These are phyloP conservation scores for Piliocolobus tephrosceles DNA, from an alignment of 2,113 vertebrate species.

Conservation along the genomic window DNA sequence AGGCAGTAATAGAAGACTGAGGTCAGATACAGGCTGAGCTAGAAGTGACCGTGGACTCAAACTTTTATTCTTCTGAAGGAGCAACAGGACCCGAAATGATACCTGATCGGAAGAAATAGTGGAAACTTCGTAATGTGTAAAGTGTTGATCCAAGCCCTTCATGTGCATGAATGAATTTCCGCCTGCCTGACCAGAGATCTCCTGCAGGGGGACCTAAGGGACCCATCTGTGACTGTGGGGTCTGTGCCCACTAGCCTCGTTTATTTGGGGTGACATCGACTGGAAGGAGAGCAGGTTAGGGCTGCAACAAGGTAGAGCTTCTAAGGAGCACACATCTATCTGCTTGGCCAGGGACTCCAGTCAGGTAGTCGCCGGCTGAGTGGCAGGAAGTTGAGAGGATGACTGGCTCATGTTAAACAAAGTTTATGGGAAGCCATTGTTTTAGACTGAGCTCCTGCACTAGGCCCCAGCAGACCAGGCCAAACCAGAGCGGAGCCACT, in stretches of 20 bases:
- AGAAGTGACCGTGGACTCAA: not conserved
- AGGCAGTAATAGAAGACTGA: not conserved
- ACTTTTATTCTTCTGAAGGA: not conserved
- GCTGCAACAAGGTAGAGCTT: no score
- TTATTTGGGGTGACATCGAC: not conserved
- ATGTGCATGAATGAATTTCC: not conserved
- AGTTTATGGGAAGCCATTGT: not conserved
- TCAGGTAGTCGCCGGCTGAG: accelerated
- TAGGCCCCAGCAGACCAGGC: not conserved
- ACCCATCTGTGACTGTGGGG: not conserved
- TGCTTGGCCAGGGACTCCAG: not conserved
- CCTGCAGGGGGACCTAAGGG: not conserved
- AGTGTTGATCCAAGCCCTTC: not conserved
- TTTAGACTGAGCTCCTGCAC: no score
- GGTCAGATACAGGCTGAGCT: not conserved
- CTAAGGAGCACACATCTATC: not conserved
- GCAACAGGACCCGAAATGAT: not conserved
- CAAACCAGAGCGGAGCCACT: not conserved
- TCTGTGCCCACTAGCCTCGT: not conserved
- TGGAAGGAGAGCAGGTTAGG: no score
- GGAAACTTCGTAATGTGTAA: not conserved
- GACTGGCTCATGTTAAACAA: not conserved
- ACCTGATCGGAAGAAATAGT: not conserved
- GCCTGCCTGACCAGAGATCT: not conserved
- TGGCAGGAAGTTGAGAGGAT: not conserved